phyloP scores from a whole-genome alignment of 2,113 vertebrate genomes.

The Rousettus leschenaultii region DNA sequence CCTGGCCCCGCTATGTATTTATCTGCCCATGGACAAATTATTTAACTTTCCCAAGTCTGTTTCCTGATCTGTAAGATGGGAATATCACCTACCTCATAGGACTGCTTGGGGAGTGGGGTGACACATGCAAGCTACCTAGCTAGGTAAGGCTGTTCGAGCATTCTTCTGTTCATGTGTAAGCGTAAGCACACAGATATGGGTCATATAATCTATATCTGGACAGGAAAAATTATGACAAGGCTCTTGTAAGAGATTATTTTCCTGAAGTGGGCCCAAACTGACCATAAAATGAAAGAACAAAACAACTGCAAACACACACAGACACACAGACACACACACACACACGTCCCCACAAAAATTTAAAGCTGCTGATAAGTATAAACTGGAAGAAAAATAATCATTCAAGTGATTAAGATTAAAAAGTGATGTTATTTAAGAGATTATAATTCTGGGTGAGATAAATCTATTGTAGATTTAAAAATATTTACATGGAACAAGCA shows the following conservation, averaged over 20 bases:
- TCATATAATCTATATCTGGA: neutral
- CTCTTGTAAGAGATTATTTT: neutral
- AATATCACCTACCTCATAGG: neutral
- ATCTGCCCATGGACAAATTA: neutral
- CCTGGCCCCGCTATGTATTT: neutral
- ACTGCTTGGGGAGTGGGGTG: neutral
- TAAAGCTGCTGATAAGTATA: neutral
- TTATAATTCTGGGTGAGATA: neutral
- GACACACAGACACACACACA: neutral
- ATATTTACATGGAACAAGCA: conserved; percentile 9
- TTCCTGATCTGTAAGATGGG: neutral
- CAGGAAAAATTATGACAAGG: neutral
- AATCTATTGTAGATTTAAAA: neutral
- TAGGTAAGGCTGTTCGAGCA: neutral
- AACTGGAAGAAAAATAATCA: neutral
- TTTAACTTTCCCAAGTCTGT: neutral
- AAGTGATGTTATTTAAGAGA: conserved; percentile 11
- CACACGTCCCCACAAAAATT: neutral
- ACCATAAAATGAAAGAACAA: neutral
- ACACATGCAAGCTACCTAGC: neutral
- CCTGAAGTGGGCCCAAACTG: neutral
- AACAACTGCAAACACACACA: neutral
- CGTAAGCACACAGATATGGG: neutral
- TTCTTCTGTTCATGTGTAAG: neutral
- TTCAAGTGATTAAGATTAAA: neutral